A percentile compares a stretch with the other conserved stretches of the same genome.
phyloP scores from a whole-genome alignment of 2,888 invertebrate genomes.

The Camponotus fellah region DNA sequence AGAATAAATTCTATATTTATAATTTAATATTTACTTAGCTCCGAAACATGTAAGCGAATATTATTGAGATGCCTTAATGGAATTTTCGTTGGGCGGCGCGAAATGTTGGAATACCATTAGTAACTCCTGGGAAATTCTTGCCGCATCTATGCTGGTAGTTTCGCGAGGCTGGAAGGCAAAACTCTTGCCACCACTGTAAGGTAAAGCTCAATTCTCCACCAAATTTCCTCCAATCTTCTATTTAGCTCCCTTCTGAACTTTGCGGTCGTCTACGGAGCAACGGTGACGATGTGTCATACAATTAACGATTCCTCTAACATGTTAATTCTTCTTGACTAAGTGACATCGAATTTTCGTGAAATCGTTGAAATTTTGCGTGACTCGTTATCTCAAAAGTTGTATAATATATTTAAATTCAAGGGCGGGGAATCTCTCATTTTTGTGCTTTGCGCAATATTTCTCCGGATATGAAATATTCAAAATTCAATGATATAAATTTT shows the following conservation, averaged over 20 bases:
- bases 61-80: slow-evolving; percentile 51
- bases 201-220: slow-evolving; percentile 26
- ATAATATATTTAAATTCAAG: background rate
- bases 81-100: slow-evolving; percentile 31
- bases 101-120: slow-evolving; percentile 53
- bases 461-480: slow-evolving; percentile 15
- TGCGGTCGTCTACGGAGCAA: slow-evolving; percentile 19
- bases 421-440: background rate
- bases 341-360: background rate
- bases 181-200: slow-evolving; percentile 32
- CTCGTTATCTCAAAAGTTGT: background rate
- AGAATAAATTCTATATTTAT: slow-evolving; percentile 13
- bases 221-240: slow-evolving; percentile 46
- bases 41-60: slow-evolving; percentile 37
- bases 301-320: slow-evolving; percentile 42
- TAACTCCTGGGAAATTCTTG: slow-evolving; percentile 47
- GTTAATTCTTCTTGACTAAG: slow-evolving; percentile 25
- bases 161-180: slow-evolving; percentile 44
- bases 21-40: slow-evolving; percentile 40
- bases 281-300: slow-evolving; percentile 18
- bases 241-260: slow-evolving; percentile 43
- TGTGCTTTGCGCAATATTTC: background rate
- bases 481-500: slow-evolving; percentile 15
- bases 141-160: slow-evolving; percentile 43
- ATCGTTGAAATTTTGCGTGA: background rate